A percentile compares a stretch with the other conserved stretches of the same genome.
phyloP scores from a whole-genome alignment of 2,113 vertebrate species.

The human region DNA sequence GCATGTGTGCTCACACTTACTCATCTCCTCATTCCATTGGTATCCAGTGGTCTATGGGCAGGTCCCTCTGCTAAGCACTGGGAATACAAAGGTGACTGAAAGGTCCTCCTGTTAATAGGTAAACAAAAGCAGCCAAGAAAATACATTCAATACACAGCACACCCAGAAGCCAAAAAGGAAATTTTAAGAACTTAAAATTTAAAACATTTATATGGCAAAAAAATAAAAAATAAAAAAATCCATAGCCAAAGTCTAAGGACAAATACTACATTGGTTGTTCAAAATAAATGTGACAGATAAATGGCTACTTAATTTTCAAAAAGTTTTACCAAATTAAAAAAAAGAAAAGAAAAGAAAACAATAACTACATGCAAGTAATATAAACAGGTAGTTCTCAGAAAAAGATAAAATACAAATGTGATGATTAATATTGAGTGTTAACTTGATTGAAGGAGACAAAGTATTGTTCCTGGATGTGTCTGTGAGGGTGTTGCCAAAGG shows the following conservation, averaged over 20 bases:
- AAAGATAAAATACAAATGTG: not conserved
- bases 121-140: not conserved
- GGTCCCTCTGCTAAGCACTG: not conserved
- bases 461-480: too few species aligned
- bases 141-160: not conserved
- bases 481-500: too few species aligned
- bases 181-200: not conserved
- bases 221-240: not conserved
- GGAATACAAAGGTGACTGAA: not conserved
- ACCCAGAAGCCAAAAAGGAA: too few species aligned
- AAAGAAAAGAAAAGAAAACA: not conserved
- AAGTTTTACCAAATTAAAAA: not conserved
- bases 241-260: not conserved
- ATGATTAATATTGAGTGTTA: too few species aligned
- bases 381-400: not conserved
- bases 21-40: not conserved
- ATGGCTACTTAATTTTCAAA: not conserved
- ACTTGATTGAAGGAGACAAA: too few species aligned
- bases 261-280: not conserved
- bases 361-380: not conserved
- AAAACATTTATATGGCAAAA: not conserved
- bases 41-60: not conserved
- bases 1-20: too few species aligned
- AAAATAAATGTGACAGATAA: not conserved
- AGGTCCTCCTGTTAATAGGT: too few species aligned